These are phyloP conservation scores for Alethe diademata DNA, from an alignment of 2,113 vertebrate species.

Conservation along the genomic window DNA sequence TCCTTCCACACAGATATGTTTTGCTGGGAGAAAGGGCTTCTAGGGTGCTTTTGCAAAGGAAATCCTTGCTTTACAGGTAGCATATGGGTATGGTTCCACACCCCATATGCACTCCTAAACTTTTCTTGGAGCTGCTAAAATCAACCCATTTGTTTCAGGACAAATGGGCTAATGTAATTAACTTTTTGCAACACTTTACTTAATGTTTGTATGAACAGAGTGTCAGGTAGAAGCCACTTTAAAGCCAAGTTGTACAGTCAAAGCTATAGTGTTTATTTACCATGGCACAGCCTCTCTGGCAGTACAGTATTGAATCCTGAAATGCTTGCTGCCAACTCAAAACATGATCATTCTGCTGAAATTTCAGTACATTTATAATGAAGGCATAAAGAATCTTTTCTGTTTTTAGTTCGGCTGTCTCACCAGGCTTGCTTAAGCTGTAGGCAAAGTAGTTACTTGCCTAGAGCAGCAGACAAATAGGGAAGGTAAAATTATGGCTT, in stretches of 20 bases:
- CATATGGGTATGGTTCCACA: not conserved
- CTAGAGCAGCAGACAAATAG: not conserved
- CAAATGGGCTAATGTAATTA: not conserved
- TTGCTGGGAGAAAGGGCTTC: not conserved
- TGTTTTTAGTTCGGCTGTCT: not conserved
- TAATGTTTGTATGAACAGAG: not conserved
- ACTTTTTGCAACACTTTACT: not conserved
- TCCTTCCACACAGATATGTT: not conserved
- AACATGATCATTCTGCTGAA: not conserved
- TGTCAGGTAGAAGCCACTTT: not conserved
- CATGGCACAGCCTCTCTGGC: not conserved
- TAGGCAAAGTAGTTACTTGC: not conserved
- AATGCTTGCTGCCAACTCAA: not conserved
- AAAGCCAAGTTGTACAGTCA: not conserved
- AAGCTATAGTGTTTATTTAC: not conserved
- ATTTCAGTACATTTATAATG: not conserved
- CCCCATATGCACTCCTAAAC: not conserved
- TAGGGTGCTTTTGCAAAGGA: not conserved
- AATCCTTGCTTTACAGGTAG: not conserved
- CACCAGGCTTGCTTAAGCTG: not conserved
- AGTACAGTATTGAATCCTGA: not conserved
- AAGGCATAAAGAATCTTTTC: not conserved
- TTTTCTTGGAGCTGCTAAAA: not conserved
- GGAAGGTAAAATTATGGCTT: not conserved
- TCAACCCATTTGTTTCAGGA: not conserved